A percentile compares a stretch with the other conserved stretches of the same genome.
Conservation (phyloP, 1,140 invertebrate genomes). For the Bombyx mandarina region DNA sequence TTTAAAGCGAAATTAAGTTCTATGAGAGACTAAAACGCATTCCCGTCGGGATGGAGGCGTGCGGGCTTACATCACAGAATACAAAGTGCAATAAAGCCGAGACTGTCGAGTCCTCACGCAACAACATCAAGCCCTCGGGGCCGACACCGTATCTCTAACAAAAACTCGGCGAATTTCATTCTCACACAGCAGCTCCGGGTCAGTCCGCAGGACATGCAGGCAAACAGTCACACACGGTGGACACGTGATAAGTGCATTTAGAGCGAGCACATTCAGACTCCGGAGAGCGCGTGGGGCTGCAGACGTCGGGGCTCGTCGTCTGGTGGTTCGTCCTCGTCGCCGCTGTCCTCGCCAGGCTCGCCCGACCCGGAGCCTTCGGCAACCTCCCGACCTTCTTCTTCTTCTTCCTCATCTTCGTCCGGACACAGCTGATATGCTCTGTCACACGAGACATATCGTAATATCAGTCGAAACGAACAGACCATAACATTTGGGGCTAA, state of each 20-base stretch:
- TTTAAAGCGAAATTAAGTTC: no score
- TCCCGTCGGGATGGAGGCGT: neutral
- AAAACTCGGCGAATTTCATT: no score
- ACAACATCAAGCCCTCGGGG: no score
- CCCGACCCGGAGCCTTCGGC: constrained; percentile 38
- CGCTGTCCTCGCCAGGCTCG: constrained; percentile 39
- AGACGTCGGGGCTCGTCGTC: constrained; percentile 17
- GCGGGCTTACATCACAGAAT: no score
- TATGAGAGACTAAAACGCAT: no score
- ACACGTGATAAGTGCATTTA: neutral
- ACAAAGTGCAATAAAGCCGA: no score
- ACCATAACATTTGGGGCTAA: no score
- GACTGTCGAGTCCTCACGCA: no score
- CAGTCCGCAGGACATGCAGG: neutral
- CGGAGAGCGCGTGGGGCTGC: constrained; percentile 17
- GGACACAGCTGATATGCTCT: constrained; percentile 64
- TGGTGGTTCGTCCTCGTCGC: constrained; percentile 29
- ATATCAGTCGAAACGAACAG: neutral
- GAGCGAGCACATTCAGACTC: neutral
- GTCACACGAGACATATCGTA: constrained; percentile 2
- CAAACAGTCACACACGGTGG: neutral
- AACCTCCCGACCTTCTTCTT: constrained; percentile 43
- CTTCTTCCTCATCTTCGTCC: constrained; percentile 61
- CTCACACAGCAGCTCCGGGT: neutral
- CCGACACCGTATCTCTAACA: no score